These are phyloP conservation scores for Atta colombica DNA, from an alignment of 1,140 invertebrate species.

Conservation along the genomic window DNA sequence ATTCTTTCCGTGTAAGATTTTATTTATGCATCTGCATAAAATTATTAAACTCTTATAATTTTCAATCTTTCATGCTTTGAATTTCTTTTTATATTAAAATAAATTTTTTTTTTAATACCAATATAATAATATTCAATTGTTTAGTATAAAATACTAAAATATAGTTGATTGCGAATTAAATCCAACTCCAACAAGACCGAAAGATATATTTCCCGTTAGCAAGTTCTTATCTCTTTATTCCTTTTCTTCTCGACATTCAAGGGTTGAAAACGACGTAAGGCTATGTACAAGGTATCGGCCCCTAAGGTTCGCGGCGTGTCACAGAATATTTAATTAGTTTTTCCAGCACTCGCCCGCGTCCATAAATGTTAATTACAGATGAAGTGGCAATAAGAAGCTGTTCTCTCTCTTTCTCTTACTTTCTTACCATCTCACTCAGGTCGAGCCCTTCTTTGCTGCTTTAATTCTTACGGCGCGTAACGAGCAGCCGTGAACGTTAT, in stretches of 20 bases:
- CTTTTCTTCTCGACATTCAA: constrained; percentile 69
- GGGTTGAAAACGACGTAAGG: constrained; percentile 64
- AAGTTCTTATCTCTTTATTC: constrained; percentile 67
- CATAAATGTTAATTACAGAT: constrained; percentile 87
- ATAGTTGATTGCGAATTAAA: constrained; percentile 1
- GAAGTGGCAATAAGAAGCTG: constrained; percentile 86
- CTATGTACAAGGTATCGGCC: constrained; percentile 49
- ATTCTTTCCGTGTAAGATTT: too few species aligned
- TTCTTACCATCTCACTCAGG: neutral
- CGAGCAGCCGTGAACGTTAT: constrained; percentile 78
- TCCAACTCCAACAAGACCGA: neutral
- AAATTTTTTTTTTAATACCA: neutral
- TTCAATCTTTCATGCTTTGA: too few species aligned
- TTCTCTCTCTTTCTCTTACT: constrained; percentile 43
- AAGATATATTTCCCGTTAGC: neutral
- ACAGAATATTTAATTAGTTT: constrained; percentile 87
- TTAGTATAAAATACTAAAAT: neutral
- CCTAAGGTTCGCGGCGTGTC: constrained; percentile 43
- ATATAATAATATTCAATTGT: neutral
- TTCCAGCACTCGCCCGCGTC: constrained; percentile 82
- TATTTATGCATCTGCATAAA: too few species aligned
- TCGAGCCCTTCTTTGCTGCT: constrained; percentile 64
- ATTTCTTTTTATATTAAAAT: neutral
- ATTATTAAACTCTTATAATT: too few species aligned
- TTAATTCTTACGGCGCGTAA: constrained; percentile 81